Percentiles rank a stretch among this genome's conserved stretches.
Evolutionary conservation across 2,888 invertebrate genomes (phyloP).

Genomic region (Noctua pronuba): DNA sequence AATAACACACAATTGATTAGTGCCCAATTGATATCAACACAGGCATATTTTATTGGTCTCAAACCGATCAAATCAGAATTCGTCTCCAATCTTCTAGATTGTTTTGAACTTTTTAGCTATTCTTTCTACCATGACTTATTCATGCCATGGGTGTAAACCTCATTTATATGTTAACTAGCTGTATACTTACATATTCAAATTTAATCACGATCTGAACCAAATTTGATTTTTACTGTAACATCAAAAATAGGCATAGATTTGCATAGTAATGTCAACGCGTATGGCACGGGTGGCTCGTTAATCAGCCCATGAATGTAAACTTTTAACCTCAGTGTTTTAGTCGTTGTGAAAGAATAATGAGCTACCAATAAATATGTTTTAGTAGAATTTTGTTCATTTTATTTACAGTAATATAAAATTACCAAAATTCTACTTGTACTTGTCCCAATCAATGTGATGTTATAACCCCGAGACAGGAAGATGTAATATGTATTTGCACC

Average conservation of each 20-base stretch:
- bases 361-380: not conserved
- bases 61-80: conserved; percentile 30
- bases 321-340: not conserved
- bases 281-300: conserved; percentile 16
- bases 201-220: conserved; percentile 51
- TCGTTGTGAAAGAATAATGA: not conserved
- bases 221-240: conserved; percentile 57
- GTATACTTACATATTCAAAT: conserved; percentile 61
- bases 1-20: conserved; percentile 46
- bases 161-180: conserved; percentile 66
- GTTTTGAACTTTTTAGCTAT: conserved; percentile 11
- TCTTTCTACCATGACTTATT: conserved; percentile 52
- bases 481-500: too few relatives aligned
- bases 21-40: conserved; percentile 32
- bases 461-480: too few relatives aligned
- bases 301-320: conserved; percentile 23
- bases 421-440: too few relatives aligned
- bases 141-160: conserved; percentile 55
- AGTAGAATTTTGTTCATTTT: too few relatives aligned
- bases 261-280: conserved; percentile 45
- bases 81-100: not conserved
- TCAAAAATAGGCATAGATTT: conserved; percentile 62
- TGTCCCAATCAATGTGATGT: not conserved
- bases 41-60: conserved; percentile 37
- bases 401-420: too few relatives aligned